phyloP scores from a whole-genome alignment of 2,888 invertebrate species.

The Zeuzera pyrina region DNA sequence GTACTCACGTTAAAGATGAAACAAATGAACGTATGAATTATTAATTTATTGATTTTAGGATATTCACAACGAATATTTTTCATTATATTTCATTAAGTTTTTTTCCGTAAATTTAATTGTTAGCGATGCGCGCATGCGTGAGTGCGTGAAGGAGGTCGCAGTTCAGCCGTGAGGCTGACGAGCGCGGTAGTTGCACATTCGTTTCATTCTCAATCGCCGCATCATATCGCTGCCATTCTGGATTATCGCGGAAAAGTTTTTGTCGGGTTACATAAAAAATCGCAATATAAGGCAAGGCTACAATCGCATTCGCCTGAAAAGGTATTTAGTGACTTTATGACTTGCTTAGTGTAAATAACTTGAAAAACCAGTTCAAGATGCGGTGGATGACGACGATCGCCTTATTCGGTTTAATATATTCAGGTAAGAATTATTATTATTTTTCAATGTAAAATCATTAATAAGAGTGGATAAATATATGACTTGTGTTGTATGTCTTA shows the following conservation, averaged over 20 bases:
- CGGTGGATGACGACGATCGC: slow-evolving; percentile 37
- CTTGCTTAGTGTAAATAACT: slow-evolving; percentile 34
- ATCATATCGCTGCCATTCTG: slow-evolving; percentile 14
- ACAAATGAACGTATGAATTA: too few species aligned
- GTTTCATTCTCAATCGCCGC: slow-evolving; percentile 32
- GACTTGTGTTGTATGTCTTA: too few species aligned
- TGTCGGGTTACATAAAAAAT: slow-evolving; percentile 4
- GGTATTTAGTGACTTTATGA: slow-evolving; percentile 23
- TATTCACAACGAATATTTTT: too few species aligned
- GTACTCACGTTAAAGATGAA: too few species aligned
- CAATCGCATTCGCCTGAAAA: not conserved
- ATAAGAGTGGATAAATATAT: too few species aligned
- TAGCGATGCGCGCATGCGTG: slow-evolving; percentile 30
- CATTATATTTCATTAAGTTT: too few species aligned
- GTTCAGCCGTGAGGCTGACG: slow-evolving; percentile 24
- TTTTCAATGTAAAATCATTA: too few species aligned
- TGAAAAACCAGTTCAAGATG: slow-evolving; percentile 34
- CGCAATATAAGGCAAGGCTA: not conserved
- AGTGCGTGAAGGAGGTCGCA: slow-evolving; percentile 34
- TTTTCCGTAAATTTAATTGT: too few species aligned
- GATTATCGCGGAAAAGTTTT: slow-evolving; percentile 5
- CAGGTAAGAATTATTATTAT: slow-evolving; percentile 50
- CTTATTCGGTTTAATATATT: slow-evolving; percentile 31
- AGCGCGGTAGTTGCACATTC: slow-evolving; percentile 33
- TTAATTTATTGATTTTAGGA: too few species aligned